Evolutionary conservation across 2,113 vertebrate genomes (phyloP), one percentile per base, ranked within the genome.

Genomic region (Microcebus griseorufus): DNA sequence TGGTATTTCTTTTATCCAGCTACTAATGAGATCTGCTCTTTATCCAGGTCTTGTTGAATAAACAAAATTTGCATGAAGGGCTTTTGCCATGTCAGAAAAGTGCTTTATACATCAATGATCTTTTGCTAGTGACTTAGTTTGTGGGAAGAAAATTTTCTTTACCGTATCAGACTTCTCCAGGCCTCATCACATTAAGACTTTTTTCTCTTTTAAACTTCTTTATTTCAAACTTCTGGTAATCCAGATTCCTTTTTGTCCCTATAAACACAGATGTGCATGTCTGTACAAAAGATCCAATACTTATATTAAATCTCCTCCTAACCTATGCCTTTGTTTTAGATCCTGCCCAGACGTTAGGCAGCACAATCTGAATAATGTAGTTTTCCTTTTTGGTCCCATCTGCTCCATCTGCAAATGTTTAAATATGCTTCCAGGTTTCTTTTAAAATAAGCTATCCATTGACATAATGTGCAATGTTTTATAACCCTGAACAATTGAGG

Each of bases 381-480:
- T 85, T 95, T 86, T 88, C 64, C 81, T 88, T 79, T 39, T 73
- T 51, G 16, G n/a, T 73, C n/a, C 86, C 95, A 97, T 95, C 89
- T 95, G 91, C 29, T 85, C 67, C 91, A 80, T 94, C 81, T 96
- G 96, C 79, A 81, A 90, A 88, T 70, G 85, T 91, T 98, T 96
- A 94, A 96, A 95, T 82, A 37, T 42, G 45, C 23, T 83, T 97
- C 80, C 72, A 79, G 51, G 18, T 69, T 93, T 80, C n/a, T 81
- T 87, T 95, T 94, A 91, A 93, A 97, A 93, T 69, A 48, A 78
- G 32, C 65, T n/a, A 65, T 17, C 79, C 58, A 76, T 87, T 84
- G 94, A 94, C 65, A 97, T 32, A 94, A 48, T 23, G 64, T 51
- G 45, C 27, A 55, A 55, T 39, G 32, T 85, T 96, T 97, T 93